Evolutionary conservation across 2,888 invertebrate species (phyloP).

Genomic region (Epirrita christyi): DNA sequence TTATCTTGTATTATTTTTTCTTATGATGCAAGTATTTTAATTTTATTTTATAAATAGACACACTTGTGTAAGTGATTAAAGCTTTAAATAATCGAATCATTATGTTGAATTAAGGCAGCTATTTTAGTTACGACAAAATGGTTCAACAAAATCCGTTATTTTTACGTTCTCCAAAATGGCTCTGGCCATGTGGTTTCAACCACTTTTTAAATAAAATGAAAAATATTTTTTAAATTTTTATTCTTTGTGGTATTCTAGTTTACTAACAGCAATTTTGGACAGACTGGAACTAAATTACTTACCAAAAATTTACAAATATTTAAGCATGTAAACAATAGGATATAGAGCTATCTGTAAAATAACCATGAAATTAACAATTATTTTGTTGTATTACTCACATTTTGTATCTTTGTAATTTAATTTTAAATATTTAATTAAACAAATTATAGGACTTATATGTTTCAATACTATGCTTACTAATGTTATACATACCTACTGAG

Average conservation of each 20-base stretch:
- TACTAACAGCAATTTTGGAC: constrained; percentile 2
- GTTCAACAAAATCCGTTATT: no score
- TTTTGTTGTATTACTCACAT: constrained; percentile 5
- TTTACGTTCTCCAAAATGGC: no score
- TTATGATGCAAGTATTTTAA: constrained; percentile 4
- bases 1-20: background rate
- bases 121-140: no score
- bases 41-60: constrained; percentile 24
- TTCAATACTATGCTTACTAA: constrained; percentile 4
- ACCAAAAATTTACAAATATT: background rate
- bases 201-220: constrained; percentile 8
- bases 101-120: constrained; percentile 18
- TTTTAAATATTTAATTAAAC: constrained; percentile 12
- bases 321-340: no score
- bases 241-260: constrained; percentile 7
- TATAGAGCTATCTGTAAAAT: no score
- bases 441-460: constrained; percentile 4
- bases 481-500: background rate
- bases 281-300: background rate
- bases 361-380: constrained; percentile 6
- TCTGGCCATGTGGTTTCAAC: no score
- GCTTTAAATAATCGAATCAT: constrained; percentile 28
- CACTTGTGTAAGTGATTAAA: constrained; percentile 29
- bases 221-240: constrained; percentile 2
- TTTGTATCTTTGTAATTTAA: constrained; percentile 2